Evolutionary conservation across 1,140 invertebrate genomes (phyloP).

Genomic region (Melanaphis sacchari): DNA sequence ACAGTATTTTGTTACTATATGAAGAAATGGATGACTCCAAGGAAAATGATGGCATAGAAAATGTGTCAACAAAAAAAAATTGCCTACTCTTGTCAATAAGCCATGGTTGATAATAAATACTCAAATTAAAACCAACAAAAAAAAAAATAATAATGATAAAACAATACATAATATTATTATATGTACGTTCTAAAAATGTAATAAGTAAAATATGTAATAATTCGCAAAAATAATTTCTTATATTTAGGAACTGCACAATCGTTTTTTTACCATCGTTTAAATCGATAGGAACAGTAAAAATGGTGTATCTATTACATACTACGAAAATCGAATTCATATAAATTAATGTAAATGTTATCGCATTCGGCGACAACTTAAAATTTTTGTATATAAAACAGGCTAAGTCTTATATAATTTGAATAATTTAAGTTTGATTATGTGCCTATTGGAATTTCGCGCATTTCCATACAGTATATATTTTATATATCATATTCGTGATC

Average conservation of each 20-base stretch:
- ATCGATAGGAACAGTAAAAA: neutral
- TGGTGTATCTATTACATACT: neutral
- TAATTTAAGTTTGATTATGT: conserved; percentile 1
- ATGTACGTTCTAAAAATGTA: neutral
- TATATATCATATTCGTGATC: neutral
- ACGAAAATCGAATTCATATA: neutral
- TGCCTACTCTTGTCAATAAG: conserved; percentile 19
- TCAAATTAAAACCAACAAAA: neutral
- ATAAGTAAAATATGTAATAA: neutral
- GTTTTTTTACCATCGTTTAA: neutral
- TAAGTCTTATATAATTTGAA: neutral
- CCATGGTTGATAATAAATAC: conserved; percentile 35
- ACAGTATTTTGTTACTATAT: conserved; percentile 90
- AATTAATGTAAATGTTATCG: neutral
- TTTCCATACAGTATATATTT: neutral
- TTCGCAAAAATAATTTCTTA: neutral
- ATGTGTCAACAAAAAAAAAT: neutral
- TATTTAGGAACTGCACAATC: neutral
- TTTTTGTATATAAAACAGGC: neutral
- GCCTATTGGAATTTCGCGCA: conserved; percentile 30
- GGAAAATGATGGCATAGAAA: conserved; percentile 76
- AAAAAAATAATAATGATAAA: neutral
- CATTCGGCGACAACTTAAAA: neutral
- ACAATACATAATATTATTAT: neutral
- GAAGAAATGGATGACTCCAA: conserved; percentile 86